phyloP scores from a whole-genome alignment of 2,797 vertebrate genomes.

The Siniperca obscura region DNA sequence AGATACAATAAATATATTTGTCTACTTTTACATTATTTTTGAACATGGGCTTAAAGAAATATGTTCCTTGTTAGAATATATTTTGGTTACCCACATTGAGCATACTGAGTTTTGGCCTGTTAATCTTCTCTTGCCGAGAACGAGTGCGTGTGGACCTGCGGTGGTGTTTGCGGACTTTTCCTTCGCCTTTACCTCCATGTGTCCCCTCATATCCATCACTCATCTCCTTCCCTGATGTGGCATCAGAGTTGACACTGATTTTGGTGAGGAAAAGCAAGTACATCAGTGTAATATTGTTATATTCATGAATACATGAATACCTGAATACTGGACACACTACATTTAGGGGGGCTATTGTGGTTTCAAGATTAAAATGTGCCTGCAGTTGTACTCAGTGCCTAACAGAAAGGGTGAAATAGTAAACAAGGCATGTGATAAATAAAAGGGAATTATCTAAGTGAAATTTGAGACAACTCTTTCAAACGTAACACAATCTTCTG shows the following conservation, averaged over 20 bases:
- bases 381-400: background rate
- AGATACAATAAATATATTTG: background rate
- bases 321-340: background rate
- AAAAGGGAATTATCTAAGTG: background rate
- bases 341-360: background rate
- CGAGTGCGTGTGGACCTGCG: conserved; percentile 92
- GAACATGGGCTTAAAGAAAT: background rate
- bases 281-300: background rate
- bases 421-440: conserved; percentile 1
- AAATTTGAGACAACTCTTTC: background rate
- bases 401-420: background rate
- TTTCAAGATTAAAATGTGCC: background rate
- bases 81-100: conserved; percentile 89
- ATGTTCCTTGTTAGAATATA: background rate
- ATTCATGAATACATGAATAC: conserved; percentile 1
- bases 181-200: conserved; percentile 89
- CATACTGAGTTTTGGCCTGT: conserved; percentile 93
- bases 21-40: background rate
- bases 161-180: conserved; percentile 91
- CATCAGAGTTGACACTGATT: conserved; percentile 89
- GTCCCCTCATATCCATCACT: conserved; percentile 93
- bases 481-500: background rate
- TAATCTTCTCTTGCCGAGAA: conserved; percentile 93
- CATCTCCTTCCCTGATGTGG: conserved; percentile 94
- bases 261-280: conserved; percentile 26